Percentiles rank a stretch among this genome's conserved stretches.
These are phyloP conservation scores for Catagonus wagneri DNA, from an alignment of 2,113 vertebrate genomes.

Conservation along the genomic window DNA sequence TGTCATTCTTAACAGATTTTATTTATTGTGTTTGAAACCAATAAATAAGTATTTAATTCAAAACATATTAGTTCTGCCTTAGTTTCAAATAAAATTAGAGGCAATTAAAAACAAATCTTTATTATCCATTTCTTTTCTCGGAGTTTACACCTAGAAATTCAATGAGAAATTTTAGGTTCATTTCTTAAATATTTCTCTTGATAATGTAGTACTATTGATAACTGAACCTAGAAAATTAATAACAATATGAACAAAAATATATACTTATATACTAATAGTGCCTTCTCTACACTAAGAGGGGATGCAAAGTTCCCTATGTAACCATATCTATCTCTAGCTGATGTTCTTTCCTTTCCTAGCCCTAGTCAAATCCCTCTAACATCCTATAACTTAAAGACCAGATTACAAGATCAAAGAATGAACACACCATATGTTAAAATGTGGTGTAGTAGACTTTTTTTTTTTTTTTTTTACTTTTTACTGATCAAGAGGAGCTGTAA, in stretches of 20 bases:
- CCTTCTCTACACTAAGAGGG: not conserved
- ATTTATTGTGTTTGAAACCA: slow-evolving; percentile 45
- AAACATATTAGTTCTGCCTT: slow-evolving; percentile 31
- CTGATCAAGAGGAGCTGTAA: not conserved
- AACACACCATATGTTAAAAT: not conserved
- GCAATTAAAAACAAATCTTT: not conserved
- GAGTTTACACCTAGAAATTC: not conserved
- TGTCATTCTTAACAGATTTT: slow-evolving; percentile 50
- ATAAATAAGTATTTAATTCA: slow-evolving; percentile 39
- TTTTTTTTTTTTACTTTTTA: not conserved
- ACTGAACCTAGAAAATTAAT: slow-evolving; percentile 28
- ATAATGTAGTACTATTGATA: not conserved
- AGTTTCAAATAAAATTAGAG: slow-evolving; percentile 32
- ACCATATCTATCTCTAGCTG: not conserved
- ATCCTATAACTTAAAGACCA: not conserved
- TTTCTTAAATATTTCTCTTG: not conserved
- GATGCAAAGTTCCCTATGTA: not conserved
- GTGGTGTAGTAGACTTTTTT: not conserved
- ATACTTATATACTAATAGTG: not conserved
- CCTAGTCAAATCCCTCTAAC: not conserved
- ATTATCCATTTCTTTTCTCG: slow-evolving; percentile 16
- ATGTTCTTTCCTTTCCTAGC: not conserved
- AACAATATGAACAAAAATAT: not conserved
- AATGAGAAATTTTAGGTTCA: not conserved
- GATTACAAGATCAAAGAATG: not conserved